phyloP scores from a whole-genome alignment of 2,888 invertebrate species.

The Acanthosoma haemorrhoidale region DNA sequence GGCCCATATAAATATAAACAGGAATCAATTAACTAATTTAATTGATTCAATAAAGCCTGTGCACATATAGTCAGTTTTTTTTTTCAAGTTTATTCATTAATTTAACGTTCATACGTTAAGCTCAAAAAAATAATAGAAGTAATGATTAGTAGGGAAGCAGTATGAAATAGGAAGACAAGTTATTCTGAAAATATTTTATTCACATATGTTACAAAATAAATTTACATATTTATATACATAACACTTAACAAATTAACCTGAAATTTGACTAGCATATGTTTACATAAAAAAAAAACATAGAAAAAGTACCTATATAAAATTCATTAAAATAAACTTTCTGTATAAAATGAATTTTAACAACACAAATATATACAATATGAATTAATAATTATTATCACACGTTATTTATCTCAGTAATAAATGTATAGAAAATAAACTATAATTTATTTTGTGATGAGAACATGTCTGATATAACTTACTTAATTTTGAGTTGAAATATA shows the following conservation, averaged over 20 bases:
- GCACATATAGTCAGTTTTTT: no score
- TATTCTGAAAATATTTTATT: constrained; percentile 28
- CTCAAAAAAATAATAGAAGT: no score
- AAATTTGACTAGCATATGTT: constrained; percentile 21
- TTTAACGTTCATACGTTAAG: no score
- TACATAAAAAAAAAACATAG: not conserved
- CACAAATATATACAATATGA: not conserved
- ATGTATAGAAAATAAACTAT: no score
- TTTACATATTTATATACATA: constrained; percentile 23
- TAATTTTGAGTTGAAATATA: no score
- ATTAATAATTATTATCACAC: constrained; percentile 7
- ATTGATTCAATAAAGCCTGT: no score
- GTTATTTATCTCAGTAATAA: not conserved
- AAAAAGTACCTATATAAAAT: not conserved
- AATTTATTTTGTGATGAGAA: no score
- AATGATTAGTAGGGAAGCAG: no score
- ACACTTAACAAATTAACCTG: constrained; percentile 27
- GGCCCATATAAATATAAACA: no score
- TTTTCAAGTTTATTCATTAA: no score
- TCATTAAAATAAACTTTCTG: not conserved
- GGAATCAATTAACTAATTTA: no score
- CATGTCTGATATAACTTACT: no score
- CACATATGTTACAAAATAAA: constrained; percentile 31
- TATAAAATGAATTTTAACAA: not conserved
- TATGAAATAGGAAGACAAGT: not conserved